Evolutionary conservation across 2,113 vertebrate species (phyloP).

Genomic region (Bubo scandiacus): DNA sequence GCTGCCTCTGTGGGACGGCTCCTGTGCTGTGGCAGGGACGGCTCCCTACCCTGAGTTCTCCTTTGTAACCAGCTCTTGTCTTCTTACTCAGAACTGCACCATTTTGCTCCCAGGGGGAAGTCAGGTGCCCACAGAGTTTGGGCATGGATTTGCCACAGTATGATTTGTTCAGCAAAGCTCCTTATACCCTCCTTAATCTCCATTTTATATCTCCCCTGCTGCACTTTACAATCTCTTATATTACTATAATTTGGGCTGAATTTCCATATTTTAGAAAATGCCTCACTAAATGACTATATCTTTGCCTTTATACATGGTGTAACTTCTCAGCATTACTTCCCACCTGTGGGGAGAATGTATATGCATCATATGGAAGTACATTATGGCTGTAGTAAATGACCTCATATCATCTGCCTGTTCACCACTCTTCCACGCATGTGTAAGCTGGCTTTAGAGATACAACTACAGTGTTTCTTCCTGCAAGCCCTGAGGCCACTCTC

Average conservation of each 20-base stretch:
- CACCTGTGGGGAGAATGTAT: neutral
- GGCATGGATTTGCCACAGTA: neutral
- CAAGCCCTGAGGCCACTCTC: neutral
- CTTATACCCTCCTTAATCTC: constrained; percentile 62
- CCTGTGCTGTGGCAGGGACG: neutral
- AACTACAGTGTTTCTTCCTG: neutral
- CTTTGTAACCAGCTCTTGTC: neutral
- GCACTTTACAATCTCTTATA: constrained; percentile 59
- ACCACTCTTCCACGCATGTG: neutral
- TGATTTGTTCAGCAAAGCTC: constrained; percentile 42
- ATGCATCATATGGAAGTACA: neutral
- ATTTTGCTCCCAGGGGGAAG: neutral
- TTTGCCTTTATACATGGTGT: neutral
- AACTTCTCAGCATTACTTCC: neutral
- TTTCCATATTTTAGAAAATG: constrained; percentile 45
- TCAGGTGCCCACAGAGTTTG: neutral
- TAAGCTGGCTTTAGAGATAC: neutral
- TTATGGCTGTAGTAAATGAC: neutral
- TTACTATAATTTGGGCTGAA: constrained; percentile 44
- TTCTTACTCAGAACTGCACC: neutral
- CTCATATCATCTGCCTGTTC: neutral
- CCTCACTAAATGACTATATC: neutral
- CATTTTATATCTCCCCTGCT: constrained; percentile 57
- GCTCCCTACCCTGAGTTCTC: neutral
- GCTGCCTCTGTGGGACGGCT: neutral